Conservation (phyloP, 2,797 vertebrate species). For the Sebastiscus albofasciatus region DNA sequence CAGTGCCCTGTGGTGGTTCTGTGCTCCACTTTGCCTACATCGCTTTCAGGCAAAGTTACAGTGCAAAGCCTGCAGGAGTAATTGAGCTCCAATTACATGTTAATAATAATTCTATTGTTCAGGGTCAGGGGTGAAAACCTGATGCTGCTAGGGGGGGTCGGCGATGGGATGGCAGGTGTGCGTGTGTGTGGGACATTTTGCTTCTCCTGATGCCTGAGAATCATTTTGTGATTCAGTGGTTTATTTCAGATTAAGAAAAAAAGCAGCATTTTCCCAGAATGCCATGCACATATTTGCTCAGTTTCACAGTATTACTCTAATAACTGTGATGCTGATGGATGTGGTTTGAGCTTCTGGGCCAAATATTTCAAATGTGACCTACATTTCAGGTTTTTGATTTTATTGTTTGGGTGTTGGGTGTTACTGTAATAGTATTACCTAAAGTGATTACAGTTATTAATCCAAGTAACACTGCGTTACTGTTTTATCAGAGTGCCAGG, state of each 20-base stretch:
- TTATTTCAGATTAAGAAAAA: constrained; percentile 22
- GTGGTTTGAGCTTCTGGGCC: neutral
- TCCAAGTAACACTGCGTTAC: no score
- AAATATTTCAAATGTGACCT: constrained; percentile 8
- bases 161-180: neutral
- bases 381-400: constrained; percentile 18
- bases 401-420: no score
- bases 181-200: constrained; percentile 9
- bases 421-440: no score
- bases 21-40: constrained; percentile 54
- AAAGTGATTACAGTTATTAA: no score
- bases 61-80: constrained; percentile 25
- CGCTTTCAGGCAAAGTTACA: constrained; percentile 27
- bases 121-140: constrained; percentile 39
- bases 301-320: neutral
- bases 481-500: no score
- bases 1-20: constrained; percentile 45
- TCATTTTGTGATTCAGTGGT: constrained; percentile 23
- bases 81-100: constrained; percentile 56
- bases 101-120: constrained; percentile 50
- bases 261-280: constrained; percentile 1
- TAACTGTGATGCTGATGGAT: constrained; percentile 7
- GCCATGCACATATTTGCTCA: neutral
- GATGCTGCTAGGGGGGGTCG: neutral
- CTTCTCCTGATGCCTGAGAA: constrained; percentile 6